These are phyloP conservation scores for Pseudorasbora parva DNA, from an alignment of 2,113 vertebrate species.

Conservation along the genomic window DNA sequence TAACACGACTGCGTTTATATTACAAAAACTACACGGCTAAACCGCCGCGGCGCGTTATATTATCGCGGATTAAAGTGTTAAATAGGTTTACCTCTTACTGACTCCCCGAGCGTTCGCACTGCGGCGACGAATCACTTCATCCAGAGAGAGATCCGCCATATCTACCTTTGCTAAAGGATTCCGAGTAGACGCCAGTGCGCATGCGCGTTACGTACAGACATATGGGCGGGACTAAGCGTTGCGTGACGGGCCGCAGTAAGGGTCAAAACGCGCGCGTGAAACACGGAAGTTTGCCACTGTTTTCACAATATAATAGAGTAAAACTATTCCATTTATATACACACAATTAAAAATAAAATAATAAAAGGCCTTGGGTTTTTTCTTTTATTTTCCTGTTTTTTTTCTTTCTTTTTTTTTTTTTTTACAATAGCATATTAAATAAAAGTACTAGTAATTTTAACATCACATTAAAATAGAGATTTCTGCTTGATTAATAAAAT, in stretches of 20 bases:
- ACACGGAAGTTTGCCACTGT: no score
- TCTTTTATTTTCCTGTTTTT: no score
- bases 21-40: background rate
- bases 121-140: conserved; percentile 94
- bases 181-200: conserved; percentile 42
- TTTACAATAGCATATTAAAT: no score
- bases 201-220: conserved; percentile 47
- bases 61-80: background rate
- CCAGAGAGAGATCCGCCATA: conserved; percentile 96
- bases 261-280: background rate
- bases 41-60: background rate
- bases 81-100: conserved; percentile 66
- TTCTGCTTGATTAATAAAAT: no score
- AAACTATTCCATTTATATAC: no score
- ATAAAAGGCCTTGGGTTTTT: no score
- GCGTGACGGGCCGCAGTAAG: background rate
- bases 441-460: no score
- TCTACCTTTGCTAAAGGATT: conserved; percentile 67
- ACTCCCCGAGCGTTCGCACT: conserved; percentile 78
- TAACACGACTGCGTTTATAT: background rate
- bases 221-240: background rate
- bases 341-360: no score
- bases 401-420: no score
- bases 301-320: no score
- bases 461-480: no score